These are phyloP conservation scores for Gyps fulvus DNA, from an alignment of 2,113 vertebrate species.

Conservation along the genomic window DNA sequence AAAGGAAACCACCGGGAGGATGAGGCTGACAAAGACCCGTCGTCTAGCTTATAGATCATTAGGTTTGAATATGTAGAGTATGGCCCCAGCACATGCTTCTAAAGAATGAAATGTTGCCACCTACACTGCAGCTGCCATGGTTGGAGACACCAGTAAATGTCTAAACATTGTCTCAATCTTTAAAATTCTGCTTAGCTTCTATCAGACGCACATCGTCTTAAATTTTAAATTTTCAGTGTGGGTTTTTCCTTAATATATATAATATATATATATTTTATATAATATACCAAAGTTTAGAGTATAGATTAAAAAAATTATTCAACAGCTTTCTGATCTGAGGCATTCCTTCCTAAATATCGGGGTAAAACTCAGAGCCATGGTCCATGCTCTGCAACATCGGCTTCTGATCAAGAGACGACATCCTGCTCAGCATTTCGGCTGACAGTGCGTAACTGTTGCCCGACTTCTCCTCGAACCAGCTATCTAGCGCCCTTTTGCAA, in stretches of 20 bases:
- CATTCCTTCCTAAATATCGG: constrained; percentile 78
- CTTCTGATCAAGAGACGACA: constrained; percentile 85
- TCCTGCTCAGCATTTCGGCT: constrained; percentile 83
- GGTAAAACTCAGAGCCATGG: constrained; percentile 84
- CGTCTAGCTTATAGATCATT: constrained; percentile 68
- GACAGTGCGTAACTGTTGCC: constrained; percentile 86
- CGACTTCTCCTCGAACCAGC: constrained; percentile 97
- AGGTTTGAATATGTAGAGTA: constrained; percentile 60
- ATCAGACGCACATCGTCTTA: constrained; percentile 65
- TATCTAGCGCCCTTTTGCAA: constrained; percentile 90
- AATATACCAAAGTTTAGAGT: constrained; percentile 84
- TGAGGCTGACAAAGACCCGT: constrained; percentile 68
- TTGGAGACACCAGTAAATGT: constrained; percentile 66
- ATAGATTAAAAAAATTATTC: constrained; percentile 79
- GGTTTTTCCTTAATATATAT: constrained; percentile 68
- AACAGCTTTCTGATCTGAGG: constrained; percentile 69
- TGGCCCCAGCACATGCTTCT: constrained; percentile 70
- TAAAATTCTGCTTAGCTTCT: constrained; percentile 75
- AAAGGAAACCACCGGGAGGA: constrained; percentile 24
- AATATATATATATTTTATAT: constrained; percentile 77
- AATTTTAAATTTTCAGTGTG: constrained; percentile 79
- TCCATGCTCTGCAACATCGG: constrained; percentile 81
- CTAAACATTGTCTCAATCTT: constrained; percentile 61
- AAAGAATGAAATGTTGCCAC: constrained; percentile 69
- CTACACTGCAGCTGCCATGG: constrained; percentile 73